A percentile compares a stretch with the other conserved stretches of the same genome.
phyloP scores from a whole-genome alignment of 2,797 vertebrate species.

The Acrossocheilus wenchowensis region DNA sequence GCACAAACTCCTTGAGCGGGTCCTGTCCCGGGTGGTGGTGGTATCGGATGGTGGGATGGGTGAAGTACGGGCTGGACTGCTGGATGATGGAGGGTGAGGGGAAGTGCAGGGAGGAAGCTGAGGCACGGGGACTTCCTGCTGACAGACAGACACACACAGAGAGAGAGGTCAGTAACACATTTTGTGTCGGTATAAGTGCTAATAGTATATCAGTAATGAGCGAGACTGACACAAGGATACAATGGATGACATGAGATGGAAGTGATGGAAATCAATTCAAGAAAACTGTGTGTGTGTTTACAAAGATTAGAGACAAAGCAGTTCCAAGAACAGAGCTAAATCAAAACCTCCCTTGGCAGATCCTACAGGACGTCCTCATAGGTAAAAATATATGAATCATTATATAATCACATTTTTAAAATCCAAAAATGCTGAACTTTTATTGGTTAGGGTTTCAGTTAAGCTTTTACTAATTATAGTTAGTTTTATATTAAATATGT shows the following conservation, averaged over 20 bases:
- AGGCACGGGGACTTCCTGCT: constrained; percentile 83
- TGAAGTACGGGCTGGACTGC: constrained; percentile 96
- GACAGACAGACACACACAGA: constrained; percentile 48
- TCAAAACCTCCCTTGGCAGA: neutral
- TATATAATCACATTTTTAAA: neutral
- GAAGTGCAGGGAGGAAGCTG: constrained; percentile 85
- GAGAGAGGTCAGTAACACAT: constrained; percentile 21
- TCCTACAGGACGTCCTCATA: neutral
- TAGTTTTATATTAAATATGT: neutral
- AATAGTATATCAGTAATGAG: neutral
- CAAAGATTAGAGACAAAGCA: neutral
- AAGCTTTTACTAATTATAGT: neutral
- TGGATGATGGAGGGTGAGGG: constrained; percentile 96
- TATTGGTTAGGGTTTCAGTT: neutral
- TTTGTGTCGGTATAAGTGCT: neutral
- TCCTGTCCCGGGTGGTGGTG: constrained; percentile 91
- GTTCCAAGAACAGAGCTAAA: neutral
- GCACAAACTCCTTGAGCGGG: constrained; percentile 89
- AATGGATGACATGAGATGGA: constrained; percentile 18
- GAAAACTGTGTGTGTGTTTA: neutral
- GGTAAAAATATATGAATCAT: neutral
- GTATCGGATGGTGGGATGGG: constrained; percentile 97
- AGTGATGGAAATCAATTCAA: constrained; percentile 6
- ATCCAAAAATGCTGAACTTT: neutral
- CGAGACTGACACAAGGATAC: constrained; percentile 5